Evolutionary conservation across 2,888 invertebrate species (phyloP).

Genomic region (Sminthurides aquaticus): DNA sequence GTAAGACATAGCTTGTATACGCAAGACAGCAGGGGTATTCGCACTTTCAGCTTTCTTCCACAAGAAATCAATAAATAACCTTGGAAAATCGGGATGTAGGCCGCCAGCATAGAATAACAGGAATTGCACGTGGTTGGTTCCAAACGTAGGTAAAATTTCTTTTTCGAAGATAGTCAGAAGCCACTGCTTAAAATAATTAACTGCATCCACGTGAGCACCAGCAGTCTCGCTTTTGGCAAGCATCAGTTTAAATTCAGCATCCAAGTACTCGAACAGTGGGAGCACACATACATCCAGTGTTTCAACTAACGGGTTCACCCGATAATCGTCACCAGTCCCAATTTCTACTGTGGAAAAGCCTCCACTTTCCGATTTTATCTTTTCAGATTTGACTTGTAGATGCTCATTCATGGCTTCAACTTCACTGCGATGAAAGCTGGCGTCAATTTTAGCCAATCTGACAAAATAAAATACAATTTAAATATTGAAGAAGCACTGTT

Average conservation of each 20-base stretch:
- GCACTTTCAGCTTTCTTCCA: constrained; percentile 67
- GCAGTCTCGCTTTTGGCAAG: background rate
- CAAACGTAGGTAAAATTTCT: constrained; percentile 73
- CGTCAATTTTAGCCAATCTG: constrained; percentile 68
- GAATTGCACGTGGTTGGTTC: constrained; percentile 71
- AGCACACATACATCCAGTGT: constrained; percentile 71
- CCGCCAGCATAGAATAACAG: constrained; percentile 66
- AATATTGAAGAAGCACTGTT: constrained; percentile 18
- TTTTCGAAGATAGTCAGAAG: constrained; percentile 67
- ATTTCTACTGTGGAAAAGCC: constrained; percentile 51
- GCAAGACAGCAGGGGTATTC: constrained; percentile 56
- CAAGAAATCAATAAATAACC: constrained; percentile 61
- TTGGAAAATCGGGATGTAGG: constrained; percentile 55
- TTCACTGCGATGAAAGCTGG: constrained; percentile 57
- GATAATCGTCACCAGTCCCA: constrained; percentile 51
- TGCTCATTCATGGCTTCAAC: constrained; percentile 50
- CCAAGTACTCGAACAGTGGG: constrained; percentile 62
- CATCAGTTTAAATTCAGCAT: constrained; percentile 48
- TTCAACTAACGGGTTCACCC: constrained; percentile 54
- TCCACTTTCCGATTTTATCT: constrained; percentile 25
- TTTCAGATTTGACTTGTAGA: constrained; percentile 44
- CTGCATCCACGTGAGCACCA: background rate
- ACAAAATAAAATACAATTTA: constrained; percentile 4
- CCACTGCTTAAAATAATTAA: constrained; percentile 56
- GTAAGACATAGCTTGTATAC: constrained; percentile 66